A percentile compares a stretch with the other conserved stretches of the same genome.
phyloP scores from a whole-genome alignment of 2,797 vertebrate genomes.

The Dendrocincla tyrannina region DNA sequence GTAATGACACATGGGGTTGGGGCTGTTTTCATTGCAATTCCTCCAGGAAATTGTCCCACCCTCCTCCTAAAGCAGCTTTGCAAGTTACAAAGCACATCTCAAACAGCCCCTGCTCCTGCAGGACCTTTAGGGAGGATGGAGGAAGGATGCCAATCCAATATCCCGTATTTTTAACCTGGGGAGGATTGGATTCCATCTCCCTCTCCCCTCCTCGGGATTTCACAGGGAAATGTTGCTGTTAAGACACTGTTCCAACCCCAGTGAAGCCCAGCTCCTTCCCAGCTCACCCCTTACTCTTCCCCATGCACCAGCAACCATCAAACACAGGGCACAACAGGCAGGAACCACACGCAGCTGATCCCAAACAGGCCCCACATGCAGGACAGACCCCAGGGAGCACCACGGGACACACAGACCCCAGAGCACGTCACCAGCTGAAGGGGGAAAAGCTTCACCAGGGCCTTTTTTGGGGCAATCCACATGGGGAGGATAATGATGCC shows the following conservation, averaged over 20 bases:
- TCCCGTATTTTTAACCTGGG: not conserved
- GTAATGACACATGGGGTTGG: accelerated
- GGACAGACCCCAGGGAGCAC: not conserved
- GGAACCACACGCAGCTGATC: slow-evolving; percentile 34
- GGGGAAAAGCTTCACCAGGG: not conserved
- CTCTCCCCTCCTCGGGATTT: not conserved
- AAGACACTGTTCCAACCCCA: not conserved
- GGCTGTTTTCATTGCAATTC: not conserved
- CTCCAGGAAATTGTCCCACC: not conserved
- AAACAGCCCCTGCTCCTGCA: not conserved
- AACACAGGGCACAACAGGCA: not conserved
- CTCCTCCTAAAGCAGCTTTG: not conserved
- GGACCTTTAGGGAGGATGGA: not conserved
- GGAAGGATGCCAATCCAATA: not conserved
- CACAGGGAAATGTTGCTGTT: not conserved
- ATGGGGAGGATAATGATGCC: slow-evolving; percentile 16
- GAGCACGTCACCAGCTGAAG: not conserved
- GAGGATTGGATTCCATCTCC: not conserved
- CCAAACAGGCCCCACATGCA: slow-evolving; percentile 28
- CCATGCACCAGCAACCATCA: not conserved
- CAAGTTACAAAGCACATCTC: not conserved
- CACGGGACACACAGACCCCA: not conserved
- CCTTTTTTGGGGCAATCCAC: slow-evolving; percentile 7
- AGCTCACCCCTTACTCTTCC: not conserved
- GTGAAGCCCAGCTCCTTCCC: not conserved